Evolutionary conservation across 2,113 vertebrate genomes (phyloP).

Genomic region (Triplophysa siluroides): DNA sequence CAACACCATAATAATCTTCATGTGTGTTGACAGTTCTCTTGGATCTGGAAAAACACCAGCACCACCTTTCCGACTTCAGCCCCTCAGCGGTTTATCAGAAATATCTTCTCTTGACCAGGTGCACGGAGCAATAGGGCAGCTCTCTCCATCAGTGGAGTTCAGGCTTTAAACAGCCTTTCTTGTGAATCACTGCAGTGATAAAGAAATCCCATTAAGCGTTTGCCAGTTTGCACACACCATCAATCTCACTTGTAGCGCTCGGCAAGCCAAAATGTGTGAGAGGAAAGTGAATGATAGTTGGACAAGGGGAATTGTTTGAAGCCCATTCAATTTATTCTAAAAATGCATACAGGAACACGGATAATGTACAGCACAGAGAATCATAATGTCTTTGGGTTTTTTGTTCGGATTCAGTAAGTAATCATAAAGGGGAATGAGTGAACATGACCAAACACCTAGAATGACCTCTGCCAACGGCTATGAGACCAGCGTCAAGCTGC

Average conservation of each 20-base stretch:
- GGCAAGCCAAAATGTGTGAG: constrained; percentile 14
- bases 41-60: not conserved
- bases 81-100: constrained; percentile 32
- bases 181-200: constrained; percentile 37
- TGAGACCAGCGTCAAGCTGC: constrained; percentile 23
- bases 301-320: constrained; percentile 5
- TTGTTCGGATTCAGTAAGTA: not conserved
- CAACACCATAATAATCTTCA: not conserved
- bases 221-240: constrained; percentile 36
- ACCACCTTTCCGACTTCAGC: not conserved
- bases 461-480: constrained; percentile 35
- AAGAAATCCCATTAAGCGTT: constrained; percentile 53
- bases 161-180: constrained; percentile 7
- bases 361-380: not conserved
- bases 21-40: not conserved
- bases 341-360: not conserved
- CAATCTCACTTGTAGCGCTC: constrained; percentile 30
- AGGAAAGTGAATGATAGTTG: constrained; percentile 2
- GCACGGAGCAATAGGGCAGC: not conserved
- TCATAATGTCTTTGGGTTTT: not conserved
- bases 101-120: constrained; percentile 19
- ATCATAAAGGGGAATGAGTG: not conserved
- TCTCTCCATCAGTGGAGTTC: constrained; percentile 35
- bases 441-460: constrained; percentile 24
- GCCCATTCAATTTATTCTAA: not conserved